Evolutionary conservation across 2,797 vertebrate species (phyloP).

Genomic region (Poeciliopsis presidionis): DNA sequence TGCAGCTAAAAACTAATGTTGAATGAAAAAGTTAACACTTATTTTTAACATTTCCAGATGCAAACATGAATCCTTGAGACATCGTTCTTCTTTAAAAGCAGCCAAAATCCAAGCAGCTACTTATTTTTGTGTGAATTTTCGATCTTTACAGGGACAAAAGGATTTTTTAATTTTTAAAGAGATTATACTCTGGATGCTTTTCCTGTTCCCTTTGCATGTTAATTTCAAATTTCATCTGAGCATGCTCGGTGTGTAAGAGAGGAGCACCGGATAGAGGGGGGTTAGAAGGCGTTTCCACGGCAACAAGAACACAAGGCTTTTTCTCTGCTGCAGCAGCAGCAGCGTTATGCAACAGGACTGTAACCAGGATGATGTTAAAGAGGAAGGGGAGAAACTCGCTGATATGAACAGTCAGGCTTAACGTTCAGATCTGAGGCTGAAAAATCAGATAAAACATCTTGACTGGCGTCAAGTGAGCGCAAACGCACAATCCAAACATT

Average conservation of each 20-base stretch:
- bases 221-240: slow-evolving; percentile 34
- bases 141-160: background rate
- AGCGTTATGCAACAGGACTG: slow-evolving; percentile 72
- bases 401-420: background rate
- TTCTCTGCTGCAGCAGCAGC: slow-evolving; percentile 62
- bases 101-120: background rate
- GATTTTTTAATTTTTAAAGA: background rate
- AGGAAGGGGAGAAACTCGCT: slow-evolving; percentile 37
- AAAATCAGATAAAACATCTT: background rate
- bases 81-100: background rate
- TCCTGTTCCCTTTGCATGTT: slow-evolving; percentile 48
- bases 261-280: background rate
- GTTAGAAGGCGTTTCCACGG: slow-evolving; percentile 62
- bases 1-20: background rate
- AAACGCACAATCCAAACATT: background rate
- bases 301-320: slow-evolving; percentile 69
- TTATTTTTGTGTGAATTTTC: background rate
- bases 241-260: slow-evolving; percentile 52
- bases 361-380: slow-evolving; percentile 64
- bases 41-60: no score
- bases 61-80: background rate
- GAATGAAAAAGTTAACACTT: background rate
- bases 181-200: slow-evolving; percentile 21
- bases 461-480: background rate
- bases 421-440: background rate